Evolutionary conservation across 2,113 vertebrate species (phyloP), one percentile per base, ranked within the genome.

Genomic region (Laticauda colubrina): DNA sequence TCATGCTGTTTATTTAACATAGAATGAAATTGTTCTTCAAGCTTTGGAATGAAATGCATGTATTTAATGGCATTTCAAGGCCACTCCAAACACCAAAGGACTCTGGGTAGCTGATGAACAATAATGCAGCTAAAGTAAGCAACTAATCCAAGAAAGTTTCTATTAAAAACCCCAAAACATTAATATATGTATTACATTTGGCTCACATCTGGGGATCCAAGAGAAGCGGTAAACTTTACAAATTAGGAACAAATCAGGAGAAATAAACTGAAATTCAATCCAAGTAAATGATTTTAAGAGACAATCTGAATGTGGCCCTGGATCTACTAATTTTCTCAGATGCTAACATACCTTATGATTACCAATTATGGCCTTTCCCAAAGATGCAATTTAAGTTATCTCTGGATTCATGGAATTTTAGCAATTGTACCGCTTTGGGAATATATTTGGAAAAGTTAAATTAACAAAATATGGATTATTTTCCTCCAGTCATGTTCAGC

Each of bases 381-480:
- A 89, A 94, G 57, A 56, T 85, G 34, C 91, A 59, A 88, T 51
- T 88, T 90, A 61, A 39, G 26, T 24, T 81, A 39, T 81, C 18
- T 87, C 48, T 18, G 11, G 21, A 39, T 24, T 5, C 34, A 81
- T 39, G 5, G 8, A 12, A 39, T 6, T 57, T 23, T 56, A 57
- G 34, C 55, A 59, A 57, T 48, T 57, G 12, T 89, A 34, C 45
- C 12, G 4, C 6, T 90, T 11, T 5, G 18, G 15, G 9, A 69
- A 18, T 24, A 1, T 51, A 10, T 75, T 75, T 53, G 59, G 34
- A 75, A 90, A 75, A 1, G 10, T 54, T 29, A 75, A 21, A 48
- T 53, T 8, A 29, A 15, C 57, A 29, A 55, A 61, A 61, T 61
- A 89, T 26, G 88, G 56, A 59, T 43, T 57, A 89, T 64, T 48